These are phyloP conservation scores for Trogon melanurus DNA, from an alignment of 2,113 vertebrate species.

Conservation along the genomic window DNA sequence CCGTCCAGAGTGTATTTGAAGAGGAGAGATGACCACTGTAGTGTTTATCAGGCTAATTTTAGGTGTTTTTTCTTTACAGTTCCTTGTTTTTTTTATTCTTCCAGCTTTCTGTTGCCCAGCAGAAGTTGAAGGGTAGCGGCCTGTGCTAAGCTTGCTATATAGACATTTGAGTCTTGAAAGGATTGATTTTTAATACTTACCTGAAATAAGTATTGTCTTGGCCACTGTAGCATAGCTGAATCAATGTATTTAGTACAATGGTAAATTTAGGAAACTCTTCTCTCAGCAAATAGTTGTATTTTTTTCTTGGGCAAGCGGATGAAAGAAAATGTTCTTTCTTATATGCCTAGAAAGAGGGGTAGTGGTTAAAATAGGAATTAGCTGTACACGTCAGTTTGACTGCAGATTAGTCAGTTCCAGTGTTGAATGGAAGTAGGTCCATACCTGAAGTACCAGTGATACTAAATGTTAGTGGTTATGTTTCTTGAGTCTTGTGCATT, in stretches of 20 bases:
- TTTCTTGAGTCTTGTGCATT: background rate
- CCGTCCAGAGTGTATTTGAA: background rate
- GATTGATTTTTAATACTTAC: background rate
- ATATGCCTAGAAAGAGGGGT: background rate
- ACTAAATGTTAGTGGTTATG: background rate
- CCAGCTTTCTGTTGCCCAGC: background rate
- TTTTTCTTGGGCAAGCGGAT: background rate
- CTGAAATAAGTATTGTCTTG: background rate
- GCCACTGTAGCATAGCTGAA: background rate
- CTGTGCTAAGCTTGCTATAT: background rate
- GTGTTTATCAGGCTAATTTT: background rate
- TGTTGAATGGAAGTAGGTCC: background rate
- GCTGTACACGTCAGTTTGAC: background rate
- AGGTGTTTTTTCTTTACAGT: background rate
- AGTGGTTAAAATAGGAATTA: background rate
- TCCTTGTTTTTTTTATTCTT: background rate
- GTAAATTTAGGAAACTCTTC: background rate
- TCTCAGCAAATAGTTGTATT: background rate
- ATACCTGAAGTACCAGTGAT: background rate
- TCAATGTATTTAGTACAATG: background rate
- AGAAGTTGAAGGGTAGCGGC: background rate
- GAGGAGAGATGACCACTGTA: background rate
- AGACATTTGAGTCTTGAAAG: background rate
- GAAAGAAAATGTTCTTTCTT: background rate
- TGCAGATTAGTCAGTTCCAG: background rate